Base-by-base conservation (phyloP, 2,113 vertebrate genomes). In the Recurvirostra avosetta region DNA sequence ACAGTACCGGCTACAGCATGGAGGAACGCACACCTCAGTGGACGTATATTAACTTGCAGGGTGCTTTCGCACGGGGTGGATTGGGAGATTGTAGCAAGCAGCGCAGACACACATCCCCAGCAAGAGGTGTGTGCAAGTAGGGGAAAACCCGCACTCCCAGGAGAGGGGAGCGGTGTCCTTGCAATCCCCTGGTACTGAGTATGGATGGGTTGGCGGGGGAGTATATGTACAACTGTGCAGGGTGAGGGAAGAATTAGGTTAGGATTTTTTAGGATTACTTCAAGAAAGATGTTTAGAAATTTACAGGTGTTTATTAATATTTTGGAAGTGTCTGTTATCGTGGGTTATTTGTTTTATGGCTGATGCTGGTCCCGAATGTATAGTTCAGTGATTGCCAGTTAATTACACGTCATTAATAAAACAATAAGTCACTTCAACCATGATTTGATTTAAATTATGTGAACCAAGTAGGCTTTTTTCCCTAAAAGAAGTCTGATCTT, bases 1-100 rank as follows among this genome's bases (percentile, higher is more conserved):
- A 17, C 22, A 47, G 6, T 1, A 8, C 50, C 14, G 34, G 29
- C n/a, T 53, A 15, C 6, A 26, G 7, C 1, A 0, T 0, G 7
- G 10, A 63, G 47, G 38, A 63, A 3, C 19, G 8, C 72, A 23
- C 38, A 22, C 5, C 27, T 32, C 32, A 41, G 38, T 4, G 10
- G 53, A 3, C 32, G 45, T 2, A 3, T 23, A n/a, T 12, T 34
- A 41, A 9, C 11, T 80, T n/a, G 17, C 61, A 71, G 47, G 38
- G 5, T 76, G 53, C 29, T 86, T 45, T 50, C 12, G 1, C 8
- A 34, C 5, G 1, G 5, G 15, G 13, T 14, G 52, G 17, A 7
- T 5, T 34, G 63, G n/a, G 21, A 36, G 63, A 18, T 12, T 61
- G 22, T 3, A 50, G 72, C 0, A 1, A 76, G 26, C 17, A 68